Percentiles rank a stretch among this genome's conserved stretches.
phyloP scores from a whole-genome alignment of 2,888 invertebrate species.

The Falcaria lacertinaria region DNA sequence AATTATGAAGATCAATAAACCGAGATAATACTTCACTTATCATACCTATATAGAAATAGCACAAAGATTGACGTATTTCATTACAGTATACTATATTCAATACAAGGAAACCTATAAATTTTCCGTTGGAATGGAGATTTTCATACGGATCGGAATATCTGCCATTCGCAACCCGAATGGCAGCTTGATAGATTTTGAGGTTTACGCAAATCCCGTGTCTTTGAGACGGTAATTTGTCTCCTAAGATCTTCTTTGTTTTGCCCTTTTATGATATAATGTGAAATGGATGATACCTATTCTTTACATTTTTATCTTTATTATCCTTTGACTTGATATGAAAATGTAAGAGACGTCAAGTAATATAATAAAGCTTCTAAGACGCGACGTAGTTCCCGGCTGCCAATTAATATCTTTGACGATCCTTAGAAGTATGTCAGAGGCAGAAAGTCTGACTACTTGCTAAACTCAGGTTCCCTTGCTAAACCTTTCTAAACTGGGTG shows the following conservation, averaged over 20 bases:
- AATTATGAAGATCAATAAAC: too few relatives aligned
- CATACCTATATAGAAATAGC: too few relatives aligned
- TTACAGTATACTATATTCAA: conserved; percentile 12
- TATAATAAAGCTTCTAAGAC: too few relatives aligned
- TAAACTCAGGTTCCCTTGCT: too few relatives aligned
- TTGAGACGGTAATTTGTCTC: conserved; percentile 36
- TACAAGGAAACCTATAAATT: conserved; percentile 29
- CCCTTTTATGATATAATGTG: conserved; percentile 15
- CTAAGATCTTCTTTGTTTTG: conserved; percentile 29
- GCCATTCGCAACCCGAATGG: conserved; percentile 16
- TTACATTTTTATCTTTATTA: conserved; percentile 12
- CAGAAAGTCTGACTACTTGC: too few relatives aligned
- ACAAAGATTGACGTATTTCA: too few relatives aligned
- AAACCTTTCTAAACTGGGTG: too few relatives aligned
- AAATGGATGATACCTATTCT: conserved; percentile 12
- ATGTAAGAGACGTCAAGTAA: too few relatives aligned
- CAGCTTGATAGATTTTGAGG: conserved; percentile 31
- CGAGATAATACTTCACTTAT: too few relatives aligned
- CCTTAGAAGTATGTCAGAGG: too few relatives aligned
- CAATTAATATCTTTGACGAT: too few relatives aligned
- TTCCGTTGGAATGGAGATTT: conserved; percentile 28
- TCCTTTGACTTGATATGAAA: not conserved
- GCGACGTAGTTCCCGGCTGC: too few relatives aligned
- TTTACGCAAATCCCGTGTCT: conserved; percentile 29
- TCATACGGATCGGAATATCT: conserved; percentile 27